Percentiles rank a stretch among this genome's conserved stretches.
These are phyloP conservation scores for Myotis myotis DNA, from an alignment of 2,797 vertebrate species.

Conservation along the genomic window DNA sequence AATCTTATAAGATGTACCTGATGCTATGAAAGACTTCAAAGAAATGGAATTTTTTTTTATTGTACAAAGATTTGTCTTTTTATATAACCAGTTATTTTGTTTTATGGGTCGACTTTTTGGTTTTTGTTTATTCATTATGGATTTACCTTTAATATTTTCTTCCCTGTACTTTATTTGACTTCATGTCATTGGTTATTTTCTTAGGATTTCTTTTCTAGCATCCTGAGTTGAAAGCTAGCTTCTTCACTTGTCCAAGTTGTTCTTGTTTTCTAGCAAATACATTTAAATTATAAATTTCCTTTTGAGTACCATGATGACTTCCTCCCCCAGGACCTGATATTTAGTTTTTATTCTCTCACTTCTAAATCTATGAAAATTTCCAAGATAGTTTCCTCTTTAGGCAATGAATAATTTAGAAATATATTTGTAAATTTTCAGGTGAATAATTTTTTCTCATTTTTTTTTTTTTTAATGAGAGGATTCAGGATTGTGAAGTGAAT, in stretches of 20 bases:
- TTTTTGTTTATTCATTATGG: not conserved
- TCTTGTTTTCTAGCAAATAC: not conserved
- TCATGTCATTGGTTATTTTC: slow-evolving; percentile 28
- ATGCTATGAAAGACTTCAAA: not conserved
- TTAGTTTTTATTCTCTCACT: slow-evolving; percentile 12
- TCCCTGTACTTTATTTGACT: not conserved
- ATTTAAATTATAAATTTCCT: slow-evolving; percentile 13
- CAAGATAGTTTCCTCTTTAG: not conserved
- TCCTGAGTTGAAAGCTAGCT: not conserved
- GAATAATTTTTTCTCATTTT: not conserved
- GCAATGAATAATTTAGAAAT: not conserved
- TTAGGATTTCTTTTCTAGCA: not conserved
- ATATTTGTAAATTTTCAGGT: not conserved
- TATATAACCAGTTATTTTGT: not conserved
- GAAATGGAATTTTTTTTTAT: not conserved
- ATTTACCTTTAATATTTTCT: not conserved
- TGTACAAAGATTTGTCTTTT: slow-evolving; percentile 1
- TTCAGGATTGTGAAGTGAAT: not conserved
- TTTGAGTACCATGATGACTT: not conserved
- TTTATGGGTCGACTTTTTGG: not conserved
- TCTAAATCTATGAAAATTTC: slow-evolving; percentile 8
- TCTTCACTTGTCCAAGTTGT: not conserved
- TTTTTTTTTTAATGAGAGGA: not conserved
- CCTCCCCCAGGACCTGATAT: not conserved
- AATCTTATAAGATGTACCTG: not conserved